Conservation (phyloP, 2,888 invertebrate species). For the Eristalinus aeneus region DNA sequence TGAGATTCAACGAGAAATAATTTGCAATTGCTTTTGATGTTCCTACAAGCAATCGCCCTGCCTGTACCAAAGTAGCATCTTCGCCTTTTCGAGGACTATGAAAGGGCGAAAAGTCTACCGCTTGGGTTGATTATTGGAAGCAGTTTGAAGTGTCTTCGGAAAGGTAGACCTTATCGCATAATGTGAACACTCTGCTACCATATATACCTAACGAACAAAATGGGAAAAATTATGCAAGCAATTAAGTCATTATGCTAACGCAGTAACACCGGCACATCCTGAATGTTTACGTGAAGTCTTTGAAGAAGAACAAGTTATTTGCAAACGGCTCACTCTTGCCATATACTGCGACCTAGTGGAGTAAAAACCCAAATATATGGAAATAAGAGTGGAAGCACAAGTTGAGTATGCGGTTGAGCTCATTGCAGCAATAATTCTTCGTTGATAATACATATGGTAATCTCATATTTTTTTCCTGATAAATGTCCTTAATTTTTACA, state of each 20-base stretch:
- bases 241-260: slow-evolving; percentile 69
- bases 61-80: slow-evolving; percentile 60
- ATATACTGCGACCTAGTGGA: slow-evolving; percentile 11
- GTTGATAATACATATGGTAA: slow-evolving; percentile 67
- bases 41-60: slow-evolving; percentile 60
- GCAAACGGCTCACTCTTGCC: slow-evolving; percentile 24
- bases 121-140: slow-evolving; percentile 68
- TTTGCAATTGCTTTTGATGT: slow-evolving; percentile 71
- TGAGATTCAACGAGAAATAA: slow-evolving; percentile 69
- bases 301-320: slow-evolving; percentile 50
- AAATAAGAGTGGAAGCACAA: slow-evolving; percentile 1
- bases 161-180: slow-evolving; percentile 66
- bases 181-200: slow-evolving; percentile 64
- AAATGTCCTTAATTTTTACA: slow-evolving; percentile 9
- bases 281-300: slow-evolving; percentile 6
- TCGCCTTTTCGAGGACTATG: slow-evolving; percentile 62
- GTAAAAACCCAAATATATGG: neutral
- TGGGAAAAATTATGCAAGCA: slow-evolving; percentile 69
- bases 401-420: slow-evolving; percentile 47
- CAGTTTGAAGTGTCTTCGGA: slow-evolving; percentile 63
- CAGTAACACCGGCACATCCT: slow-evolving; percentile 18
- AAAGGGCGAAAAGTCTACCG: slow-evolving; percentile 59
- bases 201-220: slow-evolving; percentile 56
- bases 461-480: slow-evolving; percentile 15
- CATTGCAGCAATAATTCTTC: slow-evolving; percentile 54